Base-by-base conservation (phyloP, 1,140 invertebrate species). In the Drosophila burlai region DNA sequence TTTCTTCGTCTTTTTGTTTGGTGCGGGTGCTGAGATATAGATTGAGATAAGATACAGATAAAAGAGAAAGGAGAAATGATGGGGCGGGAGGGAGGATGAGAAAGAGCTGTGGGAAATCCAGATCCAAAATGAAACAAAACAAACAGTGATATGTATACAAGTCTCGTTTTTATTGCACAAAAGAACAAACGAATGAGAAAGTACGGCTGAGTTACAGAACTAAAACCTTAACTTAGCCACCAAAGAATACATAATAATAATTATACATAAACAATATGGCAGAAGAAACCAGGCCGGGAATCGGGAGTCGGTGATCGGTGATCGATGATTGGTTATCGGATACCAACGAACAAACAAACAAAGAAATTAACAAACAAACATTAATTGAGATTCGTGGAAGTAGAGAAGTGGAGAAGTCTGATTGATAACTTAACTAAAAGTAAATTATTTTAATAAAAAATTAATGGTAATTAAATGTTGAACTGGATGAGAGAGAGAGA, bases 101-200 rank as follows among this genome's bases (percentile, higher is more conserved):
- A 7, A 43, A 58, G 43, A 50, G 67, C 54, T 47, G 65, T 10
- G n/a, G 38, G 26, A 18, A 50, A 36, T 42, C 40, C 18, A 57
- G 40, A 47, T 16, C 46, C 47, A 60, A 78, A 80, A 65, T 52
- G 63, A 76, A 66, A 87, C 60, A 46, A 69, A 60, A 71, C 26
- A 80, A 87, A 87, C 72, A 83, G 81, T 83, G 77, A 89, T 87
- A 87, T 87, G 84, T 83, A 83, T 87, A 79, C 67, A 79, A 79
- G 59, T 69, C 68, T 89, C 68, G 63, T 65, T 83, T 77, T 83
- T 83, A 87, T 89, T 89, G 76, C 68, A 71, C 84, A 73, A 77
- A 76, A 65, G 36, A 75, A 69, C 47, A 67, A 76, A 62, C 38
- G 57, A 73, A 72, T 72, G 55, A 69, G 58, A 46, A 66, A 55